A percentile compares a stretch with the other conserved stretches of the same genome.
Evolutionary conservation across 2,888 invertebrate species (phyloP).

Genomic region (Leptarthrus brevirostris): DNA sequence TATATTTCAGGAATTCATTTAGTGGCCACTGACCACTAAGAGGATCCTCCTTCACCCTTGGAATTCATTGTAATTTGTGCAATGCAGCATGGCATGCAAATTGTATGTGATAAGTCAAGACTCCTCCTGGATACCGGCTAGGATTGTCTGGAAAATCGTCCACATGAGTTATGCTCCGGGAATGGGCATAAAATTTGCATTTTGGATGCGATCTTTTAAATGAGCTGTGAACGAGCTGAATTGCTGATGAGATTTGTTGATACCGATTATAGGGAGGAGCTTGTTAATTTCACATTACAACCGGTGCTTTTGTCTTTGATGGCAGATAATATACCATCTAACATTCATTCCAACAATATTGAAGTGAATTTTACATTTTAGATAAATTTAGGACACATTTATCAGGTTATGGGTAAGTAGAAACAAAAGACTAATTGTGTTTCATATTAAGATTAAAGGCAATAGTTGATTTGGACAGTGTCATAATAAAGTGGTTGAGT

Average conservation of each 20-base stretch:
- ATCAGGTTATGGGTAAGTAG: too few relatives aligned
- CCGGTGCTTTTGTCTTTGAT: too few relatives aligned
- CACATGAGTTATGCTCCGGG: constrained; percentile 23
- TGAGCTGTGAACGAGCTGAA: constrained; percentile 35
- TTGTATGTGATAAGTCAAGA: constrained; percentile 30
- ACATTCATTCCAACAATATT: too few relatives aligned
- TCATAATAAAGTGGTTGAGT: too few relatives aligned
- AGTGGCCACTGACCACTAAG: constrained; percentile 30
- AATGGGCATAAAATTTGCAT: constrained; percentile 29
- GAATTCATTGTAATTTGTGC: constrained; percentile 13
- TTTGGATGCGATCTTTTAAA: constrained; percentile 38
- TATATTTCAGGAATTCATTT: constrained; percentile 37
- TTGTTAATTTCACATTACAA: too few relatives aligned
- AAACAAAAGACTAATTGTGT: too few relatives aligned
- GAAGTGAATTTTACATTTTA: too few relatives aligned
- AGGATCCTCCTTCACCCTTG: background rate
- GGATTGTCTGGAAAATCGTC: constrained; percentile 27
- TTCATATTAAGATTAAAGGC: too few relatives aligned
- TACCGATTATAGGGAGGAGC: background rate
- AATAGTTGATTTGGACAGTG: too few relatives aligned
- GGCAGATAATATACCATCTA: too few relatives aligned
- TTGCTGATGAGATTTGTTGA: constrained; percentile 28
- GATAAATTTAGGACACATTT: too few relatives aligned
- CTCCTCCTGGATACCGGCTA: constrained; percentile 12
- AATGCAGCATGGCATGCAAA: constrained; percentile 30